Evolutionary conservation across 2,113 vertebrate species (phyloP).

Genomic region (Cacatua alba): DNA sequence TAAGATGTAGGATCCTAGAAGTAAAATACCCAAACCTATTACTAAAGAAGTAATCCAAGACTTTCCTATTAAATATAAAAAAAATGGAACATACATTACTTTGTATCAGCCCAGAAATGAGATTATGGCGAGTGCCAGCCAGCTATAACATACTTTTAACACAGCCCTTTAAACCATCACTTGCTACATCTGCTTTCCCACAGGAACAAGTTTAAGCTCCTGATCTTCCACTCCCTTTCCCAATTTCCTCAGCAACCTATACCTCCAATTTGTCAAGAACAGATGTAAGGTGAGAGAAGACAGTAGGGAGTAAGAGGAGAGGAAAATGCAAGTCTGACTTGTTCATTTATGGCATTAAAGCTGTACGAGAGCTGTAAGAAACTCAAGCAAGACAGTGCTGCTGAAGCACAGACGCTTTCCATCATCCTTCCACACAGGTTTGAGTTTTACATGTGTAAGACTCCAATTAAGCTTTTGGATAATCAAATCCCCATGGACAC

Average conservation of each 20-base stretch:
- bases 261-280: background rate
- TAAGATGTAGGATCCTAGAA: background rate
- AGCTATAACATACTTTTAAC: background rate
- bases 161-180: background rate
- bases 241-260: background rate
- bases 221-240: background rate
- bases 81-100: background rate
- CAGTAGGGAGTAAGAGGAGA: background rate
- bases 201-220: background rate
- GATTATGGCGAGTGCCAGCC: background rate
- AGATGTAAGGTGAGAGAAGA: background rate
- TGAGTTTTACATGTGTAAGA: background rate
- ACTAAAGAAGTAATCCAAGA: slow-evolving; percentile 3
- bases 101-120: background rate
- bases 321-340: background rate
- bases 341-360: background rate
- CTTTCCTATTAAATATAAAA: slow-evolving; percentile 17
- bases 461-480: background rate
- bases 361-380: background rate
- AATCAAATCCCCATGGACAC: background rate
- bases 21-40: background rate
- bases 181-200: slow-evolving; percentile 39
- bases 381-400: background rate
- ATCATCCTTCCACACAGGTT: background rate
- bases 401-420: background rate